Conservation (phyloP, 1,140 invertebrate species). For the Araneus ventricosus region DNA sequence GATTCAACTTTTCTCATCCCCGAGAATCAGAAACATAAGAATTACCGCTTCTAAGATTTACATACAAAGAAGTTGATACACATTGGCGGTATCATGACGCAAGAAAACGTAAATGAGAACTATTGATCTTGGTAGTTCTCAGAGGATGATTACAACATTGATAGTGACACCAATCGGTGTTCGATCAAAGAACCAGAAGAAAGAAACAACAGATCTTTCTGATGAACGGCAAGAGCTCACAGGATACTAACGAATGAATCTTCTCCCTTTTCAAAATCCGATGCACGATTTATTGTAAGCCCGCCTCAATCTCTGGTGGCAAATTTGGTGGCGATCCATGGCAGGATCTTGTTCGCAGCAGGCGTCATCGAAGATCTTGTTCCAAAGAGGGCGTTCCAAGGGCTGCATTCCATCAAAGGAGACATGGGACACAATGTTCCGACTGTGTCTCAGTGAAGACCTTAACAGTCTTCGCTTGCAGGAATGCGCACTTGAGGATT, state of each 20-base stretch:
- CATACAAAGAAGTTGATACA: background rate
- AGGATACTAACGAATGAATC: background rate
- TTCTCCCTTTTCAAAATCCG: background rate
- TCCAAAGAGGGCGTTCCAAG: slow-evolving; percentile 38
- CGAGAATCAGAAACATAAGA: background rate
- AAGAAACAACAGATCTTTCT: background rate
- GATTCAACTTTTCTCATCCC: too few relatives aligned
- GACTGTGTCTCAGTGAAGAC: slow-evolving; percentile 57
- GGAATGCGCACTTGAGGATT: slow-evolving; percentile 63
- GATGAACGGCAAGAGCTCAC: background rate
- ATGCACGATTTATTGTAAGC: background rate
- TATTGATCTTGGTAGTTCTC: background rate
- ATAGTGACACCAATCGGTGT: background rate
- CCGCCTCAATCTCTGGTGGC: background rate
- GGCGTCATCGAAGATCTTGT: slow-evolving; percentile 60
- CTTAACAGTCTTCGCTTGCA: slow-evolving; percentile 51
- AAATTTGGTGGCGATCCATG: slow-evolving; percentile 9
- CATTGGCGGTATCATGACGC: background rate
- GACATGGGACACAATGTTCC: slow-evolving; percentile 67
- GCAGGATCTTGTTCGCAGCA: slow-evolving; percentile 58
- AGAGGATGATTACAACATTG: background rate
- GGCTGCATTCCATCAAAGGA: slow-evolving; percentile 65
- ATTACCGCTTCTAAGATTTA: background rate
- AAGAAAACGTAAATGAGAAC: background rate
- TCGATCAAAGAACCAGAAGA: background rate